A percentile compares a stretch with the other conserved stretches of the same genome.
These are phyloP conservation scores for Agonopterix alstromeriana DNA, from an alignment of 2,888 invertebrate species.

Conservation along the genomic window DNA sequence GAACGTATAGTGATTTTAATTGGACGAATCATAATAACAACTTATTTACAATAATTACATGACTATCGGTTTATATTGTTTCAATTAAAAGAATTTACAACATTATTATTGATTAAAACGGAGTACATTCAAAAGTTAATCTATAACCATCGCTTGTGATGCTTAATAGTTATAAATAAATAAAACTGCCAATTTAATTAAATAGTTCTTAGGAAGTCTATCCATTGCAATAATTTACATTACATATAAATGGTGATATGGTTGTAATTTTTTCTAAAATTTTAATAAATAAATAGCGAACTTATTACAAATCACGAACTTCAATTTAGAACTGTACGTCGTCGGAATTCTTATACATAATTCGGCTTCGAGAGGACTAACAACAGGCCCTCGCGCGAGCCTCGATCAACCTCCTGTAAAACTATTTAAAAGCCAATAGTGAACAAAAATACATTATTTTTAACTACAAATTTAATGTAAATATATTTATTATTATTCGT, in stretches of 20 bases:
- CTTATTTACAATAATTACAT: constrained; percentile 69
- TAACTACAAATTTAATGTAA: constrained; percentile 3
- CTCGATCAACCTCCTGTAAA: constrained; percentile 7
- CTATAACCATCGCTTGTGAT: constrained; percentile 34
- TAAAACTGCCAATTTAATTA: constrained; percentile 25
- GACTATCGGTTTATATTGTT: constrained; percentile 20
- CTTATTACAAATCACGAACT: constrained; percentile 37
- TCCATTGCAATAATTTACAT: constrained; percentile 19
- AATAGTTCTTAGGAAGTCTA: not conserved
- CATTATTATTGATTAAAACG: constrained; percentile 2
- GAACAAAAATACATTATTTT: not conserved
- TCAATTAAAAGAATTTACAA: constrained; percentile 7
- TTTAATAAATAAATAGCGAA: constrained; percentile 17
- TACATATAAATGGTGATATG: constrained; percentile 55
- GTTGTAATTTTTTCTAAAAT: constrained; percentile 26
- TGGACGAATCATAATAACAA: constrained; percentile 61
- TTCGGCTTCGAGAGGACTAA: constrained; percentile 46
- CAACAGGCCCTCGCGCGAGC: constrained; percentile 18
- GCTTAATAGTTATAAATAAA: constrained; percentile 24
- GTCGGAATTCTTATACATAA: constrained; percentile 26
- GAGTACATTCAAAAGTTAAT: constrained; percentile 7
- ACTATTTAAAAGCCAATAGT: constrained; percentile 9
- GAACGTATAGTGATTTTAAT: constrained; percentile 19
- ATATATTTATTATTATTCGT: constrained; percentile 27
- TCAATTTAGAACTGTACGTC: constrained; percentile 13